Percentiles rank a stretch among this genome's conserved stretches.
Conservation (phyloP, 2,797 vertebrate genomes). For the Gobionotothen gibberifrons region DNA sequence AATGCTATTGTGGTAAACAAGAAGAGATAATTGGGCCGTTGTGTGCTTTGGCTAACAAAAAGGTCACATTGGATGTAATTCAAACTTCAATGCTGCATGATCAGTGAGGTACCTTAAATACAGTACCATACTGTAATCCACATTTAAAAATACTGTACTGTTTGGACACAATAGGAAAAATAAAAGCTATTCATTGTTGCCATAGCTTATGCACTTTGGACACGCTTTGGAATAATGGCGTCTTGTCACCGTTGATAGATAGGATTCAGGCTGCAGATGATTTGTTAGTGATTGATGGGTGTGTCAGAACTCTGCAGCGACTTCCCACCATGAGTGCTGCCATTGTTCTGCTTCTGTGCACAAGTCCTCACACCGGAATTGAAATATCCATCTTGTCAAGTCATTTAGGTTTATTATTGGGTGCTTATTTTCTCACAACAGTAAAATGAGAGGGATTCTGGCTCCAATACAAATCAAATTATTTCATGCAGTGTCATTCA, state of each 20-base stretch:
- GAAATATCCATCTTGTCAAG: slow-evolving; percentile 8
- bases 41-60: slow-evolving; percentile 58
- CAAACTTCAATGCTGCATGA: slow-evolving; percentile 38
- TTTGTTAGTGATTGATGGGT: slow-evolving; percentile 63
- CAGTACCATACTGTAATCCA: slow-evolving; percentile 15
- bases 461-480: slow-evolving; percentile 6
- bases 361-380: slow-evolving; percentile 10
- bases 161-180: slow-evolving; percentile 28
- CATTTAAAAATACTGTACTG: slow-evolving; percentile 3
- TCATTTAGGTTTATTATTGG: background rate
- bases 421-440: background rate
- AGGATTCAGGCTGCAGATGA: slow-evolving; percentile 51
- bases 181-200: slow-evolving; percentile 32
- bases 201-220: slow-evolving; percentile 36
- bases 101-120: slow-evolving; percentile 5
- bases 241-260: slow-evolving; percentile 43
- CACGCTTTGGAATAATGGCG: slow-evolving; percentile 47
- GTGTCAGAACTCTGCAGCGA: slow-evolving; percentile 45
- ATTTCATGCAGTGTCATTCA: slow-evolving; percentile 3
- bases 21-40: slow-evolving; percentile 59
- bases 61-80: slow-evolving; percentile 34
- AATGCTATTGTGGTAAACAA: slow-evolving; percentile 71
- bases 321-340: slow-evolving; percentile 36
- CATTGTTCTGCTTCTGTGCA: slow-evolving; percentile 15
- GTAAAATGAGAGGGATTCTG: background rate